Percentiles rank a stretch among this genome's conserved stretches.
Evolutionary conservation across 2,888 invertebrate genomes (phyloP).

Genomic region (Chalcosyrphus nemorum): DNA sequence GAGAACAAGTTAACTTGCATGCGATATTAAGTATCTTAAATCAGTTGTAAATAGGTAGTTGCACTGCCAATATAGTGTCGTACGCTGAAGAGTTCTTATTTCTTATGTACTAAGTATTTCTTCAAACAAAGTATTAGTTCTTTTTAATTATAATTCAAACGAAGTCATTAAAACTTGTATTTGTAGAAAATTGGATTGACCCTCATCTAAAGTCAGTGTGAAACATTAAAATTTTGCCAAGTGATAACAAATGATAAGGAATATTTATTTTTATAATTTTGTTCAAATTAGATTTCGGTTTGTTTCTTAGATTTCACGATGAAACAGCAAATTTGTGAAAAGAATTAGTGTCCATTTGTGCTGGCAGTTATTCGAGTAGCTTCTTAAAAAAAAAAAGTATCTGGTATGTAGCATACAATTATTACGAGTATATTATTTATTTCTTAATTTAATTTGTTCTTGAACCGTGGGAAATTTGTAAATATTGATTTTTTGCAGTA

Average conservation of each 20-base stretch:
- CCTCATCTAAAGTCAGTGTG: neutral
- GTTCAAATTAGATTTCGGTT: neutral
- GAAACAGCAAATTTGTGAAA: no score
- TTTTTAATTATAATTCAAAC: no score
- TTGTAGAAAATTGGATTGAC: neutral
- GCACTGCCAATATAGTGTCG: no score
- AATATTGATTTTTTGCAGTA: neutral
- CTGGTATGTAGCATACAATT: neutral
- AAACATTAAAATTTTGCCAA: neutral
- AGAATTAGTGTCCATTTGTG: neutral
- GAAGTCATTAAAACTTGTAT: no score
- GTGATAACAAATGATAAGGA: constrained; percentile 26
- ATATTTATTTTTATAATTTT: neutral
- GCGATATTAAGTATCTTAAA: neutral
- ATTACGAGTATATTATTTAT: neutral
- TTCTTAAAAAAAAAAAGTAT: no score
- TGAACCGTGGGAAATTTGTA: neutral
- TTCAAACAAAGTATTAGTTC: no score
- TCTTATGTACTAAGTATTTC: no score
- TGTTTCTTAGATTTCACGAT: neutral
- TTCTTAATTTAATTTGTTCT: neutral
- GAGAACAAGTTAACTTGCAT: neutral
- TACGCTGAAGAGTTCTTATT: no score
- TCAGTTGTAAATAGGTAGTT: constrained; percentile 12
- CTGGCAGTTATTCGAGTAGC: neutral